Base-by-base conservation (phyloP, 2,888 invertebrate genomes). In the Clanis bilineata region DNA sequence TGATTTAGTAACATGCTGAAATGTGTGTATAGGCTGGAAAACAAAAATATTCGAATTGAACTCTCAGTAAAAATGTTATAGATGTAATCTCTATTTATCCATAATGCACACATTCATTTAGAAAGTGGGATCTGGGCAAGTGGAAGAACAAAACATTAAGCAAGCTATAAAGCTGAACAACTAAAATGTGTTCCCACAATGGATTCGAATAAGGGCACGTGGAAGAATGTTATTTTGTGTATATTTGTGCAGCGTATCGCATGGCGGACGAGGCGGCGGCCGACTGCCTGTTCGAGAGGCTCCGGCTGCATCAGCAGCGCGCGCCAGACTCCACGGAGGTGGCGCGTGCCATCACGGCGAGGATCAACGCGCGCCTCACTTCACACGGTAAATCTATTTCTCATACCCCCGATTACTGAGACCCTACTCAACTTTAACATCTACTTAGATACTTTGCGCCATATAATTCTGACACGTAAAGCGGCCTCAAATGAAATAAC, bases 251-350 rank as follows among this genome's bases (percentile, higher is more conserved):
- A 91, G 88, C 85, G 58, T 85, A 75, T 76, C 90, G 90, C 73
- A 91, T 91, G 92, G 90, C 90, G 82, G 90, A 91, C 83, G 91
- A 91, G 60, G 72, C 79, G 57, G 81, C 86, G 45, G 76, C 86
- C 44, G 92, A 91, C 67, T 86, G 89, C 76, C 73, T 92, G 72
- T 90, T 91, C 76, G 92, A 91, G 82, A 79, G 91, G 71, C 86
- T 92, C 41, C 85, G 90, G 39, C 71, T 80, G 70, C 85, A 84
- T 58, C 91, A 91, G 74, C 90, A 87, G 67, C 86, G 91, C 15
- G 80, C 90, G 28, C 86, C 90, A 0, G 91, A 92, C 76, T 77
- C 90, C 57, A 73, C 82, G 1, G 90, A 92, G 72, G 84, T 86
- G 64, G 90, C 86, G 43, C 84, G 91, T n/a, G 82, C 85, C 58